Evolutionary conservation across 2,797 vertebrate genomes (phyloP), one percentile per base, ranked within the genome.

Genomic region (Apogon talboti): DNA sequence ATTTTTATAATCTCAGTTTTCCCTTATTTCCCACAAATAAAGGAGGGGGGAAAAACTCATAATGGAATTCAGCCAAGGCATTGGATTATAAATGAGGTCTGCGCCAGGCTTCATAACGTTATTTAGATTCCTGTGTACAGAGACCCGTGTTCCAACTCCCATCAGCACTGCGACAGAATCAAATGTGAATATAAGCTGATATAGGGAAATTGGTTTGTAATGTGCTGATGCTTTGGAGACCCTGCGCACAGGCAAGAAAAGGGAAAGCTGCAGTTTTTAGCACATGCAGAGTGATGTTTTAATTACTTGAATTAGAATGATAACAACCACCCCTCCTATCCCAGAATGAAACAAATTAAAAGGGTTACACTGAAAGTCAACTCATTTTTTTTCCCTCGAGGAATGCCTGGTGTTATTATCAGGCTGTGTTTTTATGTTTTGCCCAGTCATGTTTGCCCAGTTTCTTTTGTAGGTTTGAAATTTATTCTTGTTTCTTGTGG

Each of bases 31-130:
- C 74, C 62, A 74, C 87, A 88, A 92, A 92, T 90, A 92, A 91
- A 90, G 82, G 83, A 54, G 66, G 61, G 66, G 61, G 74, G 64
- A 53, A 62, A 71, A 84, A 88, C 78, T 86, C 89, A 86, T 94
- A 94, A 95, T 94, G 88, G 91, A 96, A 98, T 96, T 96, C 95
- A 95, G 94, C 94, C 87, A 91, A 94, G 92, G 94, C 94, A 94
- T 95, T 95, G 95, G 95, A 95, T 95, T 98, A 96, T 97, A 98
- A 98, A 98, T 98, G 95, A 98, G 96, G 95, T 98, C 94, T 96
- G 95, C 91, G 96, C 94, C 95, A 93, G 94, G 94, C 93, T 67
- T 95, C 94, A 93, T 96, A 95, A 95, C 94, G 93, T 97, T 98
- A 96, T 97, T 98, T 97, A 97, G 95, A 96, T 96, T 97, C 94